Base-by-base conservation (phyloP, 64 coral and sea anemone species). In the Exaiptasia diaphana region DNA sequence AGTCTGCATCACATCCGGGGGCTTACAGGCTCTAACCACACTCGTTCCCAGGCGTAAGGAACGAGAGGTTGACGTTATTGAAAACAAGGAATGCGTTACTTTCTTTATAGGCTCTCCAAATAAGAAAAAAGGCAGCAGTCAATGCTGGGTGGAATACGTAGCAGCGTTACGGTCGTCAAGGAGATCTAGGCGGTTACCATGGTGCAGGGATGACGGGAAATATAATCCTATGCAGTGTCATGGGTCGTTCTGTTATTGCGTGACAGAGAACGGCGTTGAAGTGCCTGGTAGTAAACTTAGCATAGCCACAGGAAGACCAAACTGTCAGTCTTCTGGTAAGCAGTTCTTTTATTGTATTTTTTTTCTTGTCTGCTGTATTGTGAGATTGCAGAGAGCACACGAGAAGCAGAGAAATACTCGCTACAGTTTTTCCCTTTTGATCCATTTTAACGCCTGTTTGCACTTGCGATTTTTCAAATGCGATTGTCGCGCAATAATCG, bases 201-300 rank as follows among this genome's bases (percentile, higher is more conserved):
- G 90, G 77, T 93, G 90, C 32, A 65, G 67, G 35, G 20, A 20
- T 12, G 90, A 93, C 50, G 90, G 90, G 24, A 68, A 67, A 29
- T 93, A 82, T 40, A 86, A 82, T 18, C 77, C 60, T 9, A 82
- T 87, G 83, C 90, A 93, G 57, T 93, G 90, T 31, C 25, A 87
- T 56, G 90, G 90, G 4, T 80, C 76, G 0, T 82, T 55, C 46
- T 93, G 90, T 23, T 93, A 87, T 26, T 93, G 90, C 50, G 90
- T 93, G 26, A 15, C 78, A 27, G 46, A 75, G 6, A 43, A 57
- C 50, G 90, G 90, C n/a, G 28, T 28, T 30, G 72, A 60, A 50
- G 67, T 87, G 38, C 70, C 76, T 15, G 83, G 84, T 15, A 87
- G 76, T 44, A 87, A 75, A 59, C 76, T 93, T 31, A 80, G 83